Base-by-base conservation (phyloP, 1,140 invertebrate genomes). In the Schmidtea mediterranea region DNA sequence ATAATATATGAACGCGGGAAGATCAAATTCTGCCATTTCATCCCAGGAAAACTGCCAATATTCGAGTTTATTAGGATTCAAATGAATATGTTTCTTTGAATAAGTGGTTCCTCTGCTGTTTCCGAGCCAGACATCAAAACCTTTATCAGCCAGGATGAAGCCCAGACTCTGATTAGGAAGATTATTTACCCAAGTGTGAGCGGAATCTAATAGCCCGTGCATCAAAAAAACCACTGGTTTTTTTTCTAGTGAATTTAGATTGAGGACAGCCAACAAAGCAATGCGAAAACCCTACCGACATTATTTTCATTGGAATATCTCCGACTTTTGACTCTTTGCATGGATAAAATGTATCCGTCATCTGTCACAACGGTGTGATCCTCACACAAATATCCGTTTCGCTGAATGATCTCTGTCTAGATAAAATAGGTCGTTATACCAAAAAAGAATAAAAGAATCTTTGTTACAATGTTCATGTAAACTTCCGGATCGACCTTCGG, bases 31-130 rank as follows among this genome's bases (percentile, higher is more conserved):
- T 38, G 75, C 78, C 66, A 81, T 79, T 63, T 82, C 77, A 51
- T 82, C 75, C 58, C 74, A 81, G 39, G 74, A 74, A 56, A 55
- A 62, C 51, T 74, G 62, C 79, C 79, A 82, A 56, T 75, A 82
- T 43, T 71, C 59, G 12, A 65, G 59, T 46, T 72, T 67, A 15
- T 64, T 58, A 0, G 75, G 71, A 10, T 65, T 59, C 0, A 74
- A 53, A 21, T 52, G 54, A 36, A 46, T 57, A 49, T 71, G 69
- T 47, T 59, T 59, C 40, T 64, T 63, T 1, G 73, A 72, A 54
- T 76, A 74, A 10, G 60, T 67, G 51, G 72, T 68, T 39, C 77
- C 77, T 22, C 76, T 59, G 15, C 66, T 71, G 64, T 79, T 79
- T 9, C 72, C 72, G 48, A 74, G 21, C 75, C 74, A 77, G n/a